Evolutionary conservation across 2,113 vertebrate species (phyloP), one percentile per base, ranked within the genome.

Genomic region (Galeopterus variegatus): DNA sequence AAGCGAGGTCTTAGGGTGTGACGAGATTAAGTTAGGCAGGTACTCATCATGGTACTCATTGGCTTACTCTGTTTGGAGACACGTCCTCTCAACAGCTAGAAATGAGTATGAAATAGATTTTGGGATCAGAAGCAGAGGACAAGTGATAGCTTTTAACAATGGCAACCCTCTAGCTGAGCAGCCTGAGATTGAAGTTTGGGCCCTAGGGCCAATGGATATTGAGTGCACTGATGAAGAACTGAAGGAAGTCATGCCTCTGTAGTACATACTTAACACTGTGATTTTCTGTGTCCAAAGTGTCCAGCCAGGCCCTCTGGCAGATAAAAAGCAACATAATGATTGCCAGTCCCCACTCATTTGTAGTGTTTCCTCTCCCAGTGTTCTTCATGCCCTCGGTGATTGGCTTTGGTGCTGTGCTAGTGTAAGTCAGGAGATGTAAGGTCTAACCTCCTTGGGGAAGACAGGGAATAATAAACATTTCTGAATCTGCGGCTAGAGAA

Each of bases 221-320:
- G 18, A 81, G 6, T 70, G 9, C 3, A 85, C 10, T 72, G 3
- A 65, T 48, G 1, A 50, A 76, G 72, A 94, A 75, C 11, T 6
- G 33, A 94, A 82, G 23, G 11, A 93, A 69, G 8, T 64, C 26
- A 36, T 4, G 33, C 0, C 13, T 88, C 4, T 41, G 5, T 6
- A 28, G 13, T 56, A 72, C 15, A 17, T 26, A 86, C 4, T 36
- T 3, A 77, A 54, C 56, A 70, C 15, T 26, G 10, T 60, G 45
- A 19, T 33, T n/a, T 11, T 65, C 1, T 50, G 19, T 48, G 36
- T 86, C 33, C 75, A 17, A 52, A 48, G 41, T 52, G 14, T 21
- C 48, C n/a, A n/a, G 12, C 26, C 5, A 17, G 23, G n/a, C 0
- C 8, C 56, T 10, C 1, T 9, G 0, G 7, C 19, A 60, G 64